Conservation (phyloP, 2,797 vertebrate genomes). For the Sebastolobus alascanus region DNA sequence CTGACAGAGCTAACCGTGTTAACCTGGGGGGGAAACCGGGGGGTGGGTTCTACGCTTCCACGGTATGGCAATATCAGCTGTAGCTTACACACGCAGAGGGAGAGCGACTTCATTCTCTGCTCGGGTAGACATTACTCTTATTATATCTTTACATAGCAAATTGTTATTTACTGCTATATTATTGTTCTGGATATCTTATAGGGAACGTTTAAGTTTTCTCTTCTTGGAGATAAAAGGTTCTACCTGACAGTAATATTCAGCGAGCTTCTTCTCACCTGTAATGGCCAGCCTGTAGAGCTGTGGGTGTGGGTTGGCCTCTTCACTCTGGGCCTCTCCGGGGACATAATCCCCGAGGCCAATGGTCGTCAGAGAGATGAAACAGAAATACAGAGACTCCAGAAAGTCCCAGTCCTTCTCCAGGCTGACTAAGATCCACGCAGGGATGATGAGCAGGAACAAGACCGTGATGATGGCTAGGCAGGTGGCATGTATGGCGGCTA, state of each 20-base stretch:
- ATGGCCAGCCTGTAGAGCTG: constrained; percentile 94
- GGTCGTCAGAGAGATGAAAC: constrained; percentile 98
- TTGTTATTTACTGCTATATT: too few species aligned
- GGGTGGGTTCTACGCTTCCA: too few species aligned
- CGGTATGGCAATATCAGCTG: too few species aligned
- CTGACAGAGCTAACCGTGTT: too few species aligned
- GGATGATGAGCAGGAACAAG: constrained; percentile 91
- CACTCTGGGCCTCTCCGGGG: constrained; percentile 91
- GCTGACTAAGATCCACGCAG: constrained; percentile 89
- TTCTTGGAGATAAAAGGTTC: constrained; percentile 1
- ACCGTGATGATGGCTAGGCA: constrained; percentile 82
- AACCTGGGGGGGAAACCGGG: too few species aligned
- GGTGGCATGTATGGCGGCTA: constrained; percentile 87
- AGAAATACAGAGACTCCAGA: constrained; percentile 97
- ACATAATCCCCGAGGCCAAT: constrained; percentile 99
- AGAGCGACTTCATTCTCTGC: too few species aligned
- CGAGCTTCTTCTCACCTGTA: constrained; percentile 88
- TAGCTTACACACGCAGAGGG: too few species aligned
- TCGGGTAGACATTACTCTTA: too few species aligned
- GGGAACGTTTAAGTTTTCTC: not conserved
- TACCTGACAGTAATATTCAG: not conserved
- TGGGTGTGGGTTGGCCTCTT: constrained; percentile 85
- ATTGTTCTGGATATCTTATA: too few species aligned
- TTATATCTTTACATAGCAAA: too few species aligned
- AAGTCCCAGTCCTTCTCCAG: constrained; percentile 96